Evolutionary conservation across 1,140 invertebrate species (phyloP).

Genomic region (Lordiphosa collinella): DNA sequence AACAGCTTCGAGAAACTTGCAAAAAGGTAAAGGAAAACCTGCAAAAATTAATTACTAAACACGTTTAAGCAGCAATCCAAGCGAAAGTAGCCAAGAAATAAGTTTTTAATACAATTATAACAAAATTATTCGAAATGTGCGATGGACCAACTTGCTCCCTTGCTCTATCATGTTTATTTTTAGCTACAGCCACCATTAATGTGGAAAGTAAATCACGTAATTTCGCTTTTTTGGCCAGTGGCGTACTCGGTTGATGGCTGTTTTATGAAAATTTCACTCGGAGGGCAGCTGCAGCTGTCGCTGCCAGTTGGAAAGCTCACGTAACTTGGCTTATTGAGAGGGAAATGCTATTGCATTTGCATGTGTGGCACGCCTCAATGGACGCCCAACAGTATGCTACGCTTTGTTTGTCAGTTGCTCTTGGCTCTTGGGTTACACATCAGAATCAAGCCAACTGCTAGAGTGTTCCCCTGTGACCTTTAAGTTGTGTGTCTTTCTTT

Average conservation of each 20-base stretch:
- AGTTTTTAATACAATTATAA: conserved; percentile 42
- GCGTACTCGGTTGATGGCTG: too few species aligned
- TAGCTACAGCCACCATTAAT: too few species aligned
- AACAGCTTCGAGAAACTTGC: conserved; percentile 7
- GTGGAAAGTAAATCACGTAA: too few species aligned
- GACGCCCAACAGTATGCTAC: conserved; percentile 45
- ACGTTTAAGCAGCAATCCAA: conserved; percentile 5
- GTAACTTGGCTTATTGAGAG: background rate
- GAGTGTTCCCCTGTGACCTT: conserved; percentile 1
- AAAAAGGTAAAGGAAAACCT: conserved; percentile 6
- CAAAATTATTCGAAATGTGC: background rate
- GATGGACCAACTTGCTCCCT: background rate
- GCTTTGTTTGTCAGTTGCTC: conserved; percentile 73
- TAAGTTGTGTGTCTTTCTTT: conserved; percentile 8
- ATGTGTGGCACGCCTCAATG: conserved; percentile 58
- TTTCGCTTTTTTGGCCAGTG: too few species aligned
- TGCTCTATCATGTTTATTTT: too few species aligned
- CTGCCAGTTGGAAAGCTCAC: too few species aligned
- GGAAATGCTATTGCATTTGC: conserved; percentile 46
- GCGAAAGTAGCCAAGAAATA: conserved; percentile 8
- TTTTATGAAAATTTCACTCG: too few species aligned
- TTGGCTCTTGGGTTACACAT: conserved; percentile 44
- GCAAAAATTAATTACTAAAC: background rate
- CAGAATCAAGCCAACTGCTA: background rate
- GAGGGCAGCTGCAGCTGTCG: too few species aligned